Evolutionary conservation across 2,888 invertebrate species (phyloP), one percentile per base, ranked within the genome.

Genomic region (Apocheima hispidaria): DNA sequence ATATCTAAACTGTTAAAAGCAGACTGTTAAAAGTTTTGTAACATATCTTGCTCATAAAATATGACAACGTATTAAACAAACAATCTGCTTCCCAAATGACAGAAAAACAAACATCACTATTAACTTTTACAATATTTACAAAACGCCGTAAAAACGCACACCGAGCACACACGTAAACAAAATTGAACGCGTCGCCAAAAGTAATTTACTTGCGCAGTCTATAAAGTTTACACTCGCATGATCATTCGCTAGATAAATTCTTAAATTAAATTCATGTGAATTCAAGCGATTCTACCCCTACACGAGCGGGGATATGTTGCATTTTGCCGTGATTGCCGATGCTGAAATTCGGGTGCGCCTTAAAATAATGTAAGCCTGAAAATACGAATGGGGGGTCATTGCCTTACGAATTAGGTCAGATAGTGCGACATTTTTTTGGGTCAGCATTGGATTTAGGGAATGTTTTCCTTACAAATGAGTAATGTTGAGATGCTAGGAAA

Each of bases 181-280:
- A 70, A 66, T 55, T 66, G 60, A 58, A 60, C 73, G 65, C 74
- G 69, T 73, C 78, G 78, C 75, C 82, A 70, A 79, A 83, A 82
- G 77, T 86, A 83, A 86, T 90, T 88, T 83, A 84, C 84, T 84
- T 78, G 77, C 78, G 69, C 77, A 83, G 82, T 83, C 86, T 84
- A 89, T 88, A 89, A 89, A 90, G 73, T 90, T 90, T 86, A 88
- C 87, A 88, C 85, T 88, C 84, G 81, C 86, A 86, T 87, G 89
- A 90, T 90, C 84, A 86, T 88, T 86, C 82, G 76, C 81, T 87
- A 88, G 89, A 91, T 89, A 90, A 90, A 89, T 90, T 86, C 85
- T 86, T 87, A 90, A 90, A 90, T 90, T 91, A 90, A 88, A 88
- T 86, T 86, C 70, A 72, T 48, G 21, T 33, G 20, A 14, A 50